Base-by-base conservation (phyloP, 2,113 vertebrate genomes). In the Ascaphus truei region DNA sequence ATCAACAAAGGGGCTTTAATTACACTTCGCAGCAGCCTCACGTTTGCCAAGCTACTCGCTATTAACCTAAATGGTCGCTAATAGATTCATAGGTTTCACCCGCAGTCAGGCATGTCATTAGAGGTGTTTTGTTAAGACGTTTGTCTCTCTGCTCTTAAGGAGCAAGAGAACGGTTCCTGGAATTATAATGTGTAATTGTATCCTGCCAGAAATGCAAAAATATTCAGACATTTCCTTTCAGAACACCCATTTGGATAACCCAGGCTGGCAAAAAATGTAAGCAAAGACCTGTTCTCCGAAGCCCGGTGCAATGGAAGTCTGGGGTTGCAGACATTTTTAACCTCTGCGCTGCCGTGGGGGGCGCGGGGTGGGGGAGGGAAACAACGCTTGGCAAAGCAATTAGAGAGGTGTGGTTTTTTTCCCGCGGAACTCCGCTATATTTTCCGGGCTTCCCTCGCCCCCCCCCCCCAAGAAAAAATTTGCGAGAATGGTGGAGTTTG, bases 61-160 rank as follows among this genome's bases (percentile, higher is more conserved):
- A n/a, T n/a, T n/a, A n/a, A n/a, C n/a, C n/a, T n/a, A n/a, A n/a
- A n/a, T n/a, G 27, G 1, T 5, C 20, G 3, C 22, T 37, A 16
- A 12, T 59, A 2, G 20, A 39, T 59, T 43, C n/a, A n/a, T n/a
- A 27, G 27, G 27, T 18, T n/a, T n/a, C n/a, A n/a, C n/a, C n/a
- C 12, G 10, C 5, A 33, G 9, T n/a, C 33, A 1, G 15, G 1
- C 10, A 16, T 26, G 26, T 37, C 33, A 52, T 50, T 37, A 51
- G 52, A 52, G 62, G 22, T 18, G n/a, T 27, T 64, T 52, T 52
- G 11, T 29, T 18, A 20, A 65, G 6, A 18, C 18, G 2, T 36
- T 60, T 48, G n/a, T 73, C 29, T n/a, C 37, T 55, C 57, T 58
- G 4, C 34, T 72, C 36, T 50, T 37, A 36, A 26, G 31, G 26